phyloP scores from a whole-genome alignment of 2,113 vertebrate species.

The Azemiops feae region DNA sequence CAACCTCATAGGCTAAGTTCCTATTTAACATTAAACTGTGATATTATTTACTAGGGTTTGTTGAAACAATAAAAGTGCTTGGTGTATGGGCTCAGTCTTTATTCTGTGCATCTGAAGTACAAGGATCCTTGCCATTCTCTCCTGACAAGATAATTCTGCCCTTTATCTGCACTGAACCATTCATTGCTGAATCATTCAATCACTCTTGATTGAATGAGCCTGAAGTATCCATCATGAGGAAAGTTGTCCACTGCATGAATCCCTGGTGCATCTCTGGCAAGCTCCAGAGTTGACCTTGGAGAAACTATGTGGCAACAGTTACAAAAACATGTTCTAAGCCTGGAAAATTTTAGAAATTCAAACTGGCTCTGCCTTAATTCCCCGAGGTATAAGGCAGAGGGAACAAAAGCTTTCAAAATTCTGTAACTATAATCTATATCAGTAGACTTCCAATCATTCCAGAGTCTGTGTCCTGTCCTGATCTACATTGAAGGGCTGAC shows the following conservation, averaged over 20 bases:
- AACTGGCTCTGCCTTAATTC: neutral
- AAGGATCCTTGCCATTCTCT: neutral
- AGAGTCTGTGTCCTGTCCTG: neutral
- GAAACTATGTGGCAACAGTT: neutral
- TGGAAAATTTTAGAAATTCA: neutral
- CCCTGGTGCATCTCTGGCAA: neutral
- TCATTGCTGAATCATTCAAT: neutral
- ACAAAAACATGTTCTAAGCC: neutral
- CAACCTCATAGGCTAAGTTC: neutral
- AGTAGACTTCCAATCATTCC: neutral
- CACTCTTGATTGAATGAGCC: neutral
- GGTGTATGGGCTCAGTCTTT: neutral
- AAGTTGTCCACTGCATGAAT: neutral
- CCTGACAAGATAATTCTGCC: neutral
- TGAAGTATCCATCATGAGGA: neutral
- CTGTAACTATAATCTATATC: neutral
- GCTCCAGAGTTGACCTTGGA: neutral
- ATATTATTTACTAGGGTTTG: neutral
- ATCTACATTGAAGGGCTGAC: neutral
- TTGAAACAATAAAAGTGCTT: neutral
- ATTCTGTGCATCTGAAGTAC: neutral
- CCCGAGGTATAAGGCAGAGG: neutral
- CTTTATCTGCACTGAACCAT: neutral
- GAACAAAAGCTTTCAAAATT: neutral
- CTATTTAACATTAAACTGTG: neutral